These are phyloP conservation scores for Malacosoma neustria DNA, from an alignment of 2,888 invertebrate species.

Conservation along the genomic window DNA sequence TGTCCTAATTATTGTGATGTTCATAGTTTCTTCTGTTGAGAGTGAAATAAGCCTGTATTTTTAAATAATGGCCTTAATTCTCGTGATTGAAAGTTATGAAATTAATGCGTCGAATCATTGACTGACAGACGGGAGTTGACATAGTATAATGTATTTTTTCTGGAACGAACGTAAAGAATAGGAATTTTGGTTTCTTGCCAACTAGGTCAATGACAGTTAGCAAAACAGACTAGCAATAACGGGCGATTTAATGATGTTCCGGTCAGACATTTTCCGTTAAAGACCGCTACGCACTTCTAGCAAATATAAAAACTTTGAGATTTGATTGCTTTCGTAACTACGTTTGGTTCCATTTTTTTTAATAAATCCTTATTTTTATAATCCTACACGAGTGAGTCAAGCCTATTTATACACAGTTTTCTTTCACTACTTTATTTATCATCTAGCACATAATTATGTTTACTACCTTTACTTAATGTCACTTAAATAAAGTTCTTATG, in stretches of 20 bases:
- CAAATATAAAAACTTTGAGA: neutral
- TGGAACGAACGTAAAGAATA: conserved; percentile 25
- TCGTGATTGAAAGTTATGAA: too few species aligned
- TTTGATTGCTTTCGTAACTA: neutral
- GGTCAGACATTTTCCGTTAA: conserved; percentile 8
- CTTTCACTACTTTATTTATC: too few species aligned
- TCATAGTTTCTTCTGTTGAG: too few species aligned
- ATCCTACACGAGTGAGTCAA: too few species aligned
- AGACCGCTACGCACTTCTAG: neutral
- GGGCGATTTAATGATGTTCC: conserved; percentile 17
- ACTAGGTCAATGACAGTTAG: conserved; percentile 45
- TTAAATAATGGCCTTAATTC: too few species aligned
- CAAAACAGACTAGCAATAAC: conserved; percentile 25
- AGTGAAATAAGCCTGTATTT: too few species aligned
- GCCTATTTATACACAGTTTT: too few species aligned
- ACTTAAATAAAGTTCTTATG: too few species aligned
- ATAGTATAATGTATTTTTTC: conserved; percentile 20
- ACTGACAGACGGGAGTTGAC: conserved; percentile 1
- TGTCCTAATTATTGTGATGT: too few species aligned
- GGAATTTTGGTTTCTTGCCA: conserved; percentile 39
- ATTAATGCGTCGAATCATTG: neutral
- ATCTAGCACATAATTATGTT: too few species aligned
- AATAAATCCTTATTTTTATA: too few species aligned
- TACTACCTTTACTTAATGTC: too few species aligned
- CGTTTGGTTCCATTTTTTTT: neutral